These are phyloP conservation scores for Pangasianodon hypophthalmus DNA, from an alignment of 2,113 vertebrate species.

Conservation along the genomic window DNA sequence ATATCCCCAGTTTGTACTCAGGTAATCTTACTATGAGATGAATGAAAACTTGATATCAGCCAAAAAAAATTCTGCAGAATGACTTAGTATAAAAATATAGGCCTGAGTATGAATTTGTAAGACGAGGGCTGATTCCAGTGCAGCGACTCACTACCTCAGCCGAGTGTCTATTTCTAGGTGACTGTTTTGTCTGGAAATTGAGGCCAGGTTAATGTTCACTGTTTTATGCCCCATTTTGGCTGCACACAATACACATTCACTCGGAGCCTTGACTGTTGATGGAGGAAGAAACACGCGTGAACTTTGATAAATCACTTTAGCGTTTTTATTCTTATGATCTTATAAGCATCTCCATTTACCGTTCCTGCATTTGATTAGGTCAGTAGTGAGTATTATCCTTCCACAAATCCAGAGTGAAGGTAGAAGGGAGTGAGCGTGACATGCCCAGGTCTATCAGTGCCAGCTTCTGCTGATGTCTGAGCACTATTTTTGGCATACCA, in stretches of 20 bases:
- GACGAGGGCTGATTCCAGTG: background rate
- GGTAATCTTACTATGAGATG: background rate
- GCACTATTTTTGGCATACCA: conserved; percentile 48
- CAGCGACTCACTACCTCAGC: background rate
- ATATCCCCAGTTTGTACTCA: background rate
- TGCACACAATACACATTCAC: background rate
- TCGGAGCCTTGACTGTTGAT: background rate
- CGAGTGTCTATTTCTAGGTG: background rate
- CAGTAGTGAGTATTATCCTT: background rate
- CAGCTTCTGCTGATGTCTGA: conserved; percentile 30
- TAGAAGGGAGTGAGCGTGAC: background rate
- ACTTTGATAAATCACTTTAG: too few relatives aligned
- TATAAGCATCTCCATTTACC: background rate
- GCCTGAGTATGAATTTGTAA: background rate
- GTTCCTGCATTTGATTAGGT: background rate
- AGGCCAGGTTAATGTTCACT: conserved; percentile 16
- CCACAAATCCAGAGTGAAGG: background rate
- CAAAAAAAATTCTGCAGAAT: background rate
- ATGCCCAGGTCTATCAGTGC: conserved; percentile 39
- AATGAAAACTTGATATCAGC: background rate
- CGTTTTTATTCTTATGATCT: background rate
- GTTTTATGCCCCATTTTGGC: conserved; percentile 12
- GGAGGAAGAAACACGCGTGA: background rate
- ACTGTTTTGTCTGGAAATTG: conserved; percentile 7
- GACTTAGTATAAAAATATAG: background rate